phyloP scores from a whole-genome alignment of 2,888 invertebrate species.

The Physocephala rufipes region DNA sequence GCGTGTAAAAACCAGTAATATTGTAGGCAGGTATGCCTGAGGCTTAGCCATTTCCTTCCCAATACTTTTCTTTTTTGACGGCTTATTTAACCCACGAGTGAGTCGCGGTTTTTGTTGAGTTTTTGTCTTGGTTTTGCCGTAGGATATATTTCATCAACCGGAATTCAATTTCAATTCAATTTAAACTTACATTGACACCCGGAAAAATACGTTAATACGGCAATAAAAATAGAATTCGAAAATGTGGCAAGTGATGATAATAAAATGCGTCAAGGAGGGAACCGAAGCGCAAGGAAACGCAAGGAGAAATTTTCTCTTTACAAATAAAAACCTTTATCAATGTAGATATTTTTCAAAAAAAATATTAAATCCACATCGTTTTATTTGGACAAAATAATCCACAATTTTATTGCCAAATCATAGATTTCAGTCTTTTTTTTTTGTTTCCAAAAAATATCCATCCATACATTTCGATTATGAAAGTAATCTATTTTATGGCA shows the following conservation, averaged over 20 bases:
- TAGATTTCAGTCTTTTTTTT: no score
- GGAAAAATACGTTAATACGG: background rate
- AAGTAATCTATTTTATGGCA: no score
- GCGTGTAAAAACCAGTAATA: no score
- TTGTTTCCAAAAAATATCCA: no score
- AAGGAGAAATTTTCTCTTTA: no score
- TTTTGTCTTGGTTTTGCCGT: background rate
- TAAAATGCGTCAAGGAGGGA: background rate
- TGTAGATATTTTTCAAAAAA: background rate
- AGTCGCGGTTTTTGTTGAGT: background rate
- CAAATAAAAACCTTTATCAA: background rate
- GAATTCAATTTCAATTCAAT: conserved; percentile 15
- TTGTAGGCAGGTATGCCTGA: background rate
- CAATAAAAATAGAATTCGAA: background rate
- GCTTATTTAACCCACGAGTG: background rate
- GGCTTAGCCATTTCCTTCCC: background rate
- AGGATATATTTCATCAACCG: background rate
- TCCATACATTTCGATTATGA: no score
- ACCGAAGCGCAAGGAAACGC: background rate
- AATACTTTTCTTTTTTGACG: no score
- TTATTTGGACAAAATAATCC: no score
- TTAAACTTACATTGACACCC: background rate
- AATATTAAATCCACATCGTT: no score
- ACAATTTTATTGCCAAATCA: no score
- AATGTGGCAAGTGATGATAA: background rate